Base-by-base conservation (phyloP, 2,888 invertebrate genomes). In the Eristalinus sepulchralis region DNA sequence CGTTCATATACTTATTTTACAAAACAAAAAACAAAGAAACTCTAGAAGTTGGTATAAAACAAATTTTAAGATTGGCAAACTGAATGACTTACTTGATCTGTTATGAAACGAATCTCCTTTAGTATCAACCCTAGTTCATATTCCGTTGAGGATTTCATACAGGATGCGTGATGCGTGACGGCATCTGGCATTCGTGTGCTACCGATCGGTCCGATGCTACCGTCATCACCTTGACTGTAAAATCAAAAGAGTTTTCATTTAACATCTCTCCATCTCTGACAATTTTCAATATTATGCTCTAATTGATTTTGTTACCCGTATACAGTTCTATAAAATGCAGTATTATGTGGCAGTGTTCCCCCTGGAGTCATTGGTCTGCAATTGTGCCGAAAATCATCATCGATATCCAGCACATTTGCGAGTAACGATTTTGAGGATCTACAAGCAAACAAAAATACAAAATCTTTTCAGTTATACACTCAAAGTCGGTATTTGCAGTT, bases 351-450 rank as follows among this genome's bases (percentile, higher is more conserved):
- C 89, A 94, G 93, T 89, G 94, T 94, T 90, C 93, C 92, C 88
- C 93, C 93, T 90, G 95, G 94, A 89, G 95, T 94, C 93, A 95
- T 95, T 93, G 95, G 95, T 93, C 95, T 94, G 91, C 96, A 96
- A 92, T 95, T 95, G 93, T 96, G 96, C 90, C 96, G 95, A 94
- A 97, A 97, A 94, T 98, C 98, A 93, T 98, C 98, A 93, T 98
- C 98, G 93, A 98, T 97, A 94, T 98, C 98, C 91, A 98, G 95
- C 91, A 98, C 98, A 94, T 98, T 98, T 90, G 98, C 98, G 92
- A 99, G 94, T 91, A 99, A 95, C 92, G 98, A 98, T 94, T 98
- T 98, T 91, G 98, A 98, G 90, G 98, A 98, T 91, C 96, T 93
- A 80, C 62, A 88, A 68, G 22, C 8, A 31, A 13, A 53, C 22